Conservation (phyloP, 2,113 vertebrate genomes). For the Rattus norvegicus region GRCr8 NC_086021.1:186808501-186809000, state of each 20-base stretch:
- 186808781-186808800: neutral
- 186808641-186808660: fast-evolving
- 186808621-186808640: fast-evolving
- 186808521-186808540: neutral
- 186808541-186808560: fast-evolving
- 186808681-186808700: fast-evolving
- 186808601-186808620: fast-evolving
- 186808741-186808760: neutral
- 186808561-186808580: fast-evolving
- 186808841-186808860: neutral
- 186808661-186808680: fast-evolving
- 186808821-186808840: neutral
- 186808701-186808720: neutral
- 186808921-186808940: neutral
- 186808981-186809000: too few relatives aligned
- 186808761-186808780: neutral
- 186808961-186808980: neutral
- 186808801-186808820: neutral
- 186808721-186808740: neutral
- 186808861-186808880: too few relatives aligned
- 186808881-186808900: too few relatives aligned
- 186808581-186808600: fast-evolving
- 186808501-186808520: fast-evolving
- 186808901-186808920: neutral
- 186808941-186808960: too few relatives aligned